These are phyloP conservation scores for Callimico goeldii DNA, from an alignment of 2,797 vertebrate genomes.

Conservation along the genomic window DNA sequence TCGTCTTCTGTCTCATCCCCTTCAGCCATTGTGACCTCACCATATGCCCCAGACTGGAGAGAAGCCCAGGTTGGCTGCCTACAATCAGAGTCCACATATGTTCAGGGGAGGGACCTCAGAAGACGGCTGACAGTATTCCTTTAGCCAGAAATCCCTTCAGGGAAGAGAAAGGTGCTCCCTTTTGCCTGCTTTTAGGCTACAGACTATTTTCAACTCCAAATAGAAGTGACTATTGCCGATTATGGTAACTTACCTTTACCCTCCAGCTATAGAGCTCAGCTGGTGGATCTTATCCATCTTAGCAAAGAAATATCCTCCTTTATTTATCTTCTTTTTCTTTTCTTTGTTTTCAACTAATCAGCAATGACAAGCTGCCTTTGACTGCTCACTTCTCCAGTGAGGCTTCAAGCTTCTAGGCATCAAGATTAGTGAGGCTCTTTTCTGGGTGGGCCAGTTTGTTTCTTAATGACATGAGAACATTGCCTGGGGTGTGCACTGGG, in stretches of 20 bases:
- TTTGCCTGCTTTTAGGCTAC: not conserved
- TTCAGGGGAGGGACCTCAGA: not conserved
- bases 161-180: not conserved
- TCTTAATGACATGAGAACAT: constrained; percentile 59
- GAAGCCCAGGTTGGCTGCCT: constrained; percentile 68
- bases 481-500: constrained; percentile 15
- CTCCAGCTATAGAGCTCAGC: not conserved
- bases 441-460: constrained; percentile 62
- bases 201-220: not conserved
- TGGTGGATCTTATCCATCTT: not conserved
- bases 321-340: not conserved
- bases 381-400: constrained; percentile 57
- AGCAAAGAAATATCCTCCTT: not conserved
- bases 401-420: constrained; percentile 71
- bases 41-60: constrained; percentile 72
- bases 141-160: not conserved
- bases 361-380: constrained; percentile 56
- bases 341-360: constrained; percentile 57
- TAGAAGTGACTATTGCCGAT: not conserved
- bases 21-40: constrained; percentile 64
- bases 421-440: constrained; percentile 55
- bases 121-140: not conserved
- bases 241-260: not conserved
- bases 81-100: constrained; percentile 60
- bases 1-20: constrained; percentile 34